These are phyloP conservation scores for Cephus pygmeus DNA, from an alignment of 2,888 invertebrate species.

Conservation along the genomic window DNA sequence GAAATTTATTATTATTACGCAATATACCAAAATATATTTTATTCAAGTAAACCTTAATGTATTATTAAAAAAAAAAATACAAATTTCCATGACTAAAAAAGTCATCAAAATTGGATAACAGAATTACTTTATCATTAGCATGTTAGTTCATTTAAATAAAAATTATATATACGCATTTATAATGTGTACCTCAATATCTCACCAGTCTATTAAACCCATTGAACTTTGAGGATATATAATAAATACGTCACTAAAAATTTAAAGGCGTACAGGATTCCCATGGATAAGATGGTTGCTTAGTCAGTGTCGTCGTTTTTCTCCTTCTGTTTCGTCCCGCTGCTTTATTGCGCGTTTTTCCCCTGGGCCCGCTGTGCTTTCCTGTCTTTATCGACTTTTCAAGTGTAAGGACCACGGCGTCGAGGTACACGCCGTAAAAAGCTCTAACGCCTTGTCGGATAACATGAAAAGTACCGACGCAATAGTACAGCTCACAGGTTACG, in stretches of 20 bases:
- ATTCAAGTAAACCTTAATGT: not conserved
- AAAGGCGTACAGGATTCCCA: not conserved
- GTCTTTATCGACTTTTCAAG: not conserved
- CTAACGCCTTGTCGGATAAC: not conserved
- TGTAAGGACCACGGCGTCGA: not conserved
- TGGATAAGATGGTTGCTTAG: not conserved
- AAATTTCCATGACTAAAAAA: not conserved
- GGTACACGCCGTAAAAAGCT: not conserved
- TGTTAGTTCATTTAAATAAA: no score
- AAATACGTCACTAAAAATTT: not conserved
- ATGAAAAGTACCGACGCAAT: not conserved
- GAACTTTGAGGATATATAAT: not conserved
- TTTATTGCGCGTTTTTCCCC: conserved; percentile 2
- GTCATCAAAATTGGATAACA: not conserved
- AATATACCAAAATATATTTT: not conserved
- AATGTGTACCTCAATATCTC: not conserved
- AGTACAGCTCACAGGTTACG: not conserved
- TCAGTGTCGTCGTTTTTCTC: conserved; percentile 1
- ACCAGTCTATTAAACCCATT: not conserved
- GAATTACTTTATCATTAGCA: not conserved
- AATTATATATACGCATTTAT: not conserved
- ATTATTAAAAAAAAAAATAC: not conserved
- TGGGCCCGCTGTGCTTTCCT: not conserved
- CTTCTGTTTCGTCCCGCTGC: not conserved
- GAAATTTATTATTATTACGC: no score